Percentiles rank a stretch among this genome's conserved stretches.
These are phyloP conservation scores for Spermophilus dauricus DNA, from an alignment of 2,113 vertebrate genomes.

Conservation along the genomic window DNA sequence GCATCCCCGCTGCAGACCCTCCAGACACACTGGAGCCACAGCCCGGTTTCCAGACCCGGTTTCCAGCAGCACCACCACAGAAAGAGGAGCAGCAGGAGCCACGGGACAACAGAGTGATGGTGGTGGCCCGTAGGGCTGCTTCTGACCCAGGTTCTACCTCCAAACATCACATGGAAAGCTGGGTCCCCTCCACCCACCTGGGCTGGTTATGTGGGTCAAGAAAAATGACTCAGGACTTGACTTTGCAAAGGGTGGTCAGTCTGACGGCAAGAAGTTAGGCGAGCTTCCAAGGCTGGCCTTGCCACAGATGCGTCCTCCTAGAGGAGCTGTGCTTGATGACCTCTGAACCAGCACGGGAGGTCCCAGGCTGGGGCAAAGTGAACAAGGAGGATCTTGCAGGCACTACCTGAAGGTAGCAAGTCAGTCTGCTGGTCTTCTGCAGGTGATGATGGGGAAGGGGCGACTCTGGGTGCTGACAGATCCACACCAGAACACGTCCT, in stretches of 20 bases:
- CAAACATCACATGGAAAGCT: background rate
- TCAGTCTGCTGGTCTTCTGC: background rate
- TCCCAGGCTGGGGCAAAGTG: too few species aligned
- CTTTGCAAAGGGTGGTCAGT: background rate
- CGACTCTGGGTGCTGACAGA: background rate
- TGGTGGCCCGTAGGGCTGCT: background rate
- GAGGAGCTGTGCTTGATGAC: background rate
- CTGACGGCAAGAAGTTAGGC: background rate
- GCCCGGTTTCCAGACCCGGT: too few species aligned
- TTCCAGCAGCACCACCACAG: background rate
- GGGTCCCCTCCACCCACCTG: background rate
- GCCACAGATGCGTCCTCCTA: background rate
- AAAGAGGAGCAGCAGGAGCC: background rate
- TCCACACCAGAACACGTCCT: background rate
- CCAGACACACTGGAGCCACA: background rate
- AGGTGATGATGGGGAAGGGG: background rate
- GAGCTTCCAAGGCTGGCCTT: background rate
- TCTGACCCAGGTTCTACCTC: background rate
- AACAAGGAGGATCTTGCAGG: background rate
- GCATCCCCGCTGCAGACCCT: background rate
- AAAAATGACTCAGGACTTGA: background rate
- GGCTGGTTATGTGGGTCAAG: background rate
- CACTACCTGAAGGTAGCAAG: background rate
- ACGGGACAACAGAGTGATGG: fast-evolving
- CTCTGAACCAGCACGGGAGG: background rate